A percentile compares a stretch with the other conserved stretches of the same genome.
Conservation (phyloP, 2,797 vertebrate genomes). For the Ibycter americanus region DNA sequence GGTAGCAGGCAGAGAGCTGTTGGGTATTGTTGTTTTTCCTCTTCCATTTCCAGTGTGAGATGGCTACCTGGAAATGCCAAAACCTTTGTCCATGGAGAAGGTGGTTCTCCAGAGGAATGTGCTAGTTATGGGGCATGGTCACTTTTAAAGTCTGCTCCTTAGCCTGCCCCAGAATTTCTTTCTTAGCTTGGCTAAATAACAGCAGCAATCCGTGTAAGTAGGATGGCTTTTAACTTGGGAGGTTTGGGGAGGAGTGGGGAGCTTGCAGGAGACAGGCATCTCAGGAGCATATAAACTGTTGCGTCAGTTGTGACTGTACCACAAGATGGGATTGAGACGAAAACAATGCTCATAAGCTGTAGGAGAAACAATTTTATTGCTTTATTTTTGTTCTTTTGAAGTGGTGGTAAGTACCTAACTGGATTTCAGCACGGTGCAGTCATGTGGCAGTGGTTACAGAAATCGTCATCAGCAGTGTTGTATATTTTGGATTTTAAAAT, state of each 20-base stretch:
- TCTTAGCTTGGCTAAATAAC: neutral
- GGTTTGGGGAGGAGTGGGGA: neutral
- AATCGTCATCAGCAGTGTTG: neutral
- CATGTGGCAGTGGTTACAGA: neutral
- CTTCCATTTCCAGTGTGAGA: neutral
- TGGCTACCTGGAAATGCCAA: neutral
- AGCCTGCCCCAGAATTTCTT: neutral
- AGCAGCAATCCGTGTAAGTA: rapidly evolving
- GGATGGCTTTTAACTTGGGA: neutral
- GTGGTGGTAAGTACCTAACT: neutral
- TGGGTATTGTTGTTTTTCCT: neutral
- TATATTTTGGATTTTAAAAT: neutral
- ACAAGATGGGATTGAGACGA: neutral
- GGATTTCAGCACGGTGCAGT: neutral
- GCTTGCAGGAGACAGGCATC: neutral
- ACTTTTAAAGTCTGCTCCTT: neutral
- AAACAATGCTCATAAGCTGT: neutral
- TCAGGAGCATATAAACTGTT: neutral
- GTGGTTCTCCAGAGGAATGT: neutral
- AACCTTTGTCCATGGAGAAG: neutral
- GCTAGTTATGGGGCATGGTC: neutral
- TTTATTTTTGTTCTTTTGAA: neutral
- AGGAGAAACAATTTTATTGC: neutral
- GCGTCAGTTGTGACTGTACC: neutral
- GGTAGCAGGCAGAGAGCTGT: neutral